These are phyloP conservation scores for Ursus arctos DNA, from an alignment of 2,113 vertebrate genomes.

Conservation along the genomic window DNA sequence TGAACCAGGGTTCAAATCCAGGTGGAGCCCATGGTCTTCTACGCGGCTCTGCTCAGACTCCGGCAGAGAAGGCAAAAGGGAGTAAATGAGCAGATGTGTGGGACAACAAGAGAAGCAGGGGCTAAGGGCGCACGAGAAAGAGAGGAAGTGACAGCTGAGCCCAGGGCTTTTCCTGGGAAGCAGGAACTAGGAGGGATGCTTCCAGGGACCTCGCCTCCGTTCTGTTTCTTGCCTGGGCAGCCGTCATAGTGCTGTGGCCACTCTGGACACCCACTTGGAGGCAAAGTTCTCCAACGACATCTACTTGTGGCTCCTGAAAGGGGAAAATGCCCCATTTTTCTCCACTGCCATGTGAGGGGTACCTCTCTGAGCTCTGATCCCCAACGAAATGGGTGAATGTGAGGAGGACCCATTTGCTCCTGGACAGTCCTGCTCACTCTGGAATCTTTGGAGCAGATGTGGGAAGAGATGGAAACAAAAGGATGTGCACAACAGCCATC, in stretches of 20 bases:
- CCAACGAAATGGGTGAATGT: too few relatives aligned
- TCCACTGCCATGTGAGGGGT: rapidly evolving
- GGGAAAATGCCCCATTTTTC: too few relatives aligned
- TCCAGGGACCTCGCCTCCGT: rapidly evolving
- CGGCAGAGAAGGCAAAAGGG: background rate
- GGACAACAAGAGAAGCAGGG: background rate
- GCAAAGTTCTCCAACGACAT: rapidly evolving
- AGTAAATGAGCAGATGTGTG: background rate
- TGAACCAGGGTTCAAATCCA: too few relatives aligned
- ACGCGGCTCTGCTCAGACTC: rapidly evolving
- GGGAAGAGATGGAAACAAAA: background rate
- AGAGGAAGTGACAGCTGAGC: rapidly evolving
- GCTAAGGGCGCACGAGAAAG: rapidly evolving
- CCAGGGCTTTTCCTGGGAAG: background rate
- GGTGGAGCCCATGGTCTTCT: rapidly evolving
- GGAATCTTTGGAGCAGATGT: background rate
- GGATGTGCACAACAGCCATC: rapidly evolving
- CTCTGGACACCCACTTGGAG: too few relatives aligned
- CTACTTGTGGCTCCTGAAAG: background rate
- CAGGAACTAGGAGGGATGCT: background rate
- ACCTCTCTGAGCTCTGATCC: background rate
- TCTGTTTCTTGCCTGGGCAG: background rate
- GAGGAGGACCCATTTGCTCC: background rate
- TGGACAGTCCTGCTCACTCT: too few relatives aligned
- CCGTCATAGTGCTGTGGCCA: background rate